A percentile compares a stretch with the other conserved stretches of the same genome.
phyloP scores from a whole-genome alignment of 2,797 vertebrate species.

The Aplochiton taeniatus region DNA sequence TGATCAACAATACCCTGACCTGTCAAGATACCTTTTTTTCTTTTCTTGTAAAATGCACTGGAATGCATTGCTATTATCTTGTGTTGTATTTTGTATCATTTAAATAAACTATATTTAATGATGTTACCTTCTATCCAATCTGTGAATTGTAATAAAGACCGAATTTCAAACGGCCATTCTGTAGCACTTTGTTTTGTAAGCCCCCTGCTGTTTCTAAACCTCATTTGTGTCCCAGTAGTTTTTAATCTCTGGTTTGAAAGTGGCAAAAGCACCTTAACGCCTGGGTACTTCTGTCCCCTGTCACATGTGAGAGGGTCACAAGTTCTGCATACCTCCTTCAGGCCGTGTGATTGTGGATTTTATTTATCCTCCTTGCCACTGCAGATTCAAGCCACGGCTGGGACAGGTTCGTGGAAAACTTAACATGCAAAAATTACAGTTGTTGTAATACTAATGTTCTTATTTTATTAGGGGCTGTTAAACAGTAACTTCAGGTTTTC shows the following conservation, averaged over 20 bases:
- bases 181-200: too few relatives aligned
- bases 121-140: conserved; percentile 61
- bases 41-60: conserved; percentile 79
- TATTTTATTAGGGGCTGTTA: too few relatives aligned
- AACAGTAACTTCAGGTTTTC: too few relatives aligned
- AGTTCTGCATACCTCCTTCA: too few relatives aligned
- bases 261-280: neutral
- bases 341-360: neutral
- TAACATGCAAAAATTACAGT: too few relatives aligned
- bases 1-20: neutral
- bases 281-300: neutral
- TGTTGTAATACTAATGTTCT: too few relatives aligned
- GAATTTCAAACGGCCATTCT: conserved; percentile 28
- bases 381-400: neutral
- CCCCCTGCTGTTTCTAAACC: conserved; percentile 2
- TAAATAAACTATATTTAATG: conserved; percentile 73
- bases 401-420: too few relatives aligned
- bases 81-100: conserved; percentile 94
- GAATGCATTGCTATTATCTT: conserved; percentile 87
- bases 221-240: too few relatives aligned
- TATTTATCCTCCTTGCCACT: neutral
- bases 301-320: conserved; percentile 9
- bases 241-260: too few relatives aligned
- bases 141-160: conserved; percentile 62
- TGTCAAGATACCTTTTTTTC: conserved; percentile 8